These are phyloP conservation scores for Mormyrus lacerda DNA, from an alignment of 2,113 vertebrate genomes.

Conservation along the genomic window DNA sequence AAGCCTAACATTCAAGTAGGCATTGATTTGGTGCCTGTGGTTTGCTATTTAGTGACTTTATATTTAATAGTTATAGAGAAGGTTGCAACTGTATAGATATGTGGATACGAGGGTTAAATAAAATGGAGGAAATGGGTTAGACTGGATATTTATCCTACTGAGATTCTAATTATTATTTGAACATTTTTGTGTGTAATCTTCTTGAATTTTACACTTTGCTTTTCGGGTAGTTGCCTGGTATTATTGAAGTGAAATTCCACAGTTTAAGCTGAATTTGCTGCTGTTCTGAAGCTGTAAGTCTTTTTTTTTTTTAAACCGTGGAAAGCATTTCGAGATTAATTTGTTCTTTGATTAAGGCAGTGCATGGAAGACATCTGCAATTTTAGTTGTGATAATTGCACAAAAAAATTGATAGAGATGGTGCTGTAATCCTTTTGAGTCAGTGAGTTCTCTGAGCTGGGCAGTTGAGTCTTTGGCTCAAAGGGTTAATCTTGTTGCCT, in stretches of 20 bases:
- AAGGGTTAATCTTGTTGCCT: neutral
- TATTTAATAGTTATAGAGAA: neutral
- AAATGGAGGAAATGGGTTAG: neutral
- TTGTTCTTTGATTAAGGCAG: neutral
- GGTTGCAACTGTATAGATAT: neutral
- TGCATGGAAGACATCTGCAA: neutral
- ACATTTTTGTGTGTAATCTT: conserved; percentile 4
- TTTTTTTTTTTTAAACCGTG: neutral
- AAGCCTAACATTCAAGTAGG: neutral
- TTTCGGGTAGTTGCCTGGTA: neutral
- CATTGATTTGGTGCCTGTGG: neutral
- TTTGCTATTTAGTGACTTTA: neutral
- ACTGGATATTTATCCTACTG: neutral
- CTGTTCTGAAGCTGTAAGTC: neutral
- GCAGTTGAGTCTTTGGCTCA: neutral
- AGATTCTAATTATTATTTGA: conserved; percentile 6
- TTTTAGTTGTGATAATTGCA: neutral
- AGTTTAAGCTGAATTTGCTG: neutral
- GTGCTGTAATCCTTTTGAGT: neutral
- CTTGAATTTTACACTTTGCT: neutral
- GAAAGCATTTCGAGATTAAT: neutral
- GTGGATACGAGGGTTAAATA: neutral
- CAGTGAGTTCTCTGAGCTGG: neutral
- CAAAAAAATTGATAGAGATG: neutral
- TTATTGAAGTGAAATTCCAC: neutral